Evolutionary conservation across 2,113 vertebrate genomes (phyloP).

Genomic region (Equus quagga): DNA sequence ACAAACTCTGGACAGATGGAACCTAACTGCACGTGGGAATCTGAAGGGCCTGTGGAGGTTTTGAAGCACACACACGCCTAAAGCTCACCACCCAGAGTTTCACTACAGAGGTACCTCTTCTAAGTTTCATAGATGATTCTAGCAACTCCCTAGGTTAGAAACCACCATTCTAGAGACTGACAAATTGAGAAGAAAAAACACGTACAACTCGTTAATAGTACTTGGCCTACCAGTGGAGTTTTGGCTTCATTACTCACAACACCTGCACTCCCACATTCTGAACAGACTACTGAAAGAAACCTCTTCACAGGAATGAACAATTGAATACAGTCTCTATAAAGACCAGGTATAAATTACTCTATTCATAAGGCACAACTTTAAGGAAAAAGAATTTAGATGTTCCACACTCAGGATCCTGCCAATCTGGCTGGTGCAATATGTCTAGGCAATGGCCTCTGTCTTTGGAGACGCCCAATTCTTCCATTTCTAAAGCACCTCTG

Average conservation of each 20-base stretch:
- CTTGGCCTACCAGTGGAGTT: background rate
- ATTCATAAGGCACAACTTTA: background rate
- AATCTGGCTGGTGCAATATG: background rate
- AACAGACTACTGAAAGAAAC: background rate
- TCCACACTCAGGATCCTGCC: background rate
- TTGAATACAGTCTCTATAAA: background rate
- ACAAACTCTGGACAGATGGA: background rate
- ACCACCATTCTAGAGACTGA: background rate
- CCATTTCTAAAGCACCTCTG: constrained; percentile 17
- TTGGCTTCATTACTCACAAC: background rate
- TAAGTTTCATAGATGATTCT: background rate
- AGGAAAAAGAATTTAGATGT: background rate
- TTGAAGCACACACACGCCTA: background rate
- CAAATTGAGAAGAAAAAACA: constrained; percentile 7
- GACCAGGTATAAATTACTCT: background rate
- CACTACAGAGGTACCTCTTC: background rate
- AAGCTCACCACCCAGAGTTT: background rate
- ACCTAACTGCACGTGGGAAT: background rate
- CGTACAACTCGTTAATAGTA: background rate
- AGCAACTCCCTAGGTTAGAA: background rate
- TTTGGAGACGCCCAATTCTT: background rate
- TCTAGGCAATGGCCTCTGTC: background rate
- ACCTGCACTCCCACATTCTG: background rate
- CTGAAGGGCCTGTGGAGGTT: background rate
- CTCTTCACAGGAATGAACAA: background rate